Evolutionary conservation across 2,888 invertebrate species (phyloP).

Genomic region (Drosophila multiciliata): DNA sequence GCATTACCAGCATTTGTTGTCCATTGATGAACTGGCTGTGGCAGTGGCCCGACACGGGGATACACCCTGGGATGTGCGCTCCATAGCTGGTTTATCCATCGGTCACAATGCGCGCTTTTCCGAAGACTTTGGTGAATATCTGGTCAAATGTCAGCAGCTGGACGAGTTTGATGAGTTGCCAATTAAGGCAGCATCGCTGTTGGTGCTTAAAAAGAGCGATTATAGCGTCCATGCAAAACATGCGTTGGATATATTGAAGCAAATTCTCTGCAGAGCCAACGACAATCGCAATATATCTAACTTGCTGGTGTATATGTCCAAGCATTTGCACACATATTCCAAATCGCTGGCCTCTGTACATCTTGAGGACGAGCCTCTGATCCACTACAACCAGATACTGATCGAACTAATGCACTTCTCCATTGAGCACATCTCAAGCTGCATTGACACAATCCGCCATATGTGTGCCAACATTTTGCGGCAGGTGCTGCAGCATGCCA

Average conservation of each 20-base stretch:
- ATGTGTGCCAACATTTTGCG: slow-evolving; percentile 86
- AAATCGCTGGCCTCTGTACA: slow-evolving; percentile 32
- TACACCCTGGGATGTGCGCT: slow-evolving; percentile 88
- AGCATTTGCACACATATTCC: slow-evolving; percentile 67
- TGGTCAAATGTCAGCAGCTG: slow-evolving; percentile 46
- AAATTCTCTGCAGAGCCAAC: slow-evolving; percentile 57
- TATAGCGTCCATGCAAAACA: slow-evolving; percentile 52
- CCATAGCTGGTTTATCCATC: slow-evolving; percentile 87
- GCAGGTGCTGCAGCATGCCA: slow-evolving; percentile 84
- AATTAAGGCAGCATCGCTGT: slow-evolving; percentile 79
- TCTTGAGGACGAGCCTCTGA: neutral
- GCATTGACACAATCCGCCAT: slow-evolving; percentile 88
- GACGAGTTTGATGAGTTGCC: slow-evolving; percentile 67
- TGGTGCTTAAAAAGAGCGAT: slow-evolving; percentile 73
- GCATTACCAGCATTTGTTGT: slow-evolving; percentile 45
- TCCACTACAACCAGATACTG: slow-evolving; percentile 70
- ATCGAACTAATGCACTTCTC: slow-evolving; percentile 84
- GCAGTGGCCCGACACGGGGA: slow-evolving; percentile 85
- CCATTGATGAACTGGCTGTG: slow-evolving; percentile 63
- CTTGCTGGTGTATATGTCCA: slow-evolving; percentile 78
- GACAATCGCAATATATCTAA: slow-evolving; percentile 69
- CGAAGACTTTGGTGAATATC: slow-evolving; percentile 71
- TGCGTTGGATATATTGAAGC: slow-evolving; percentile 66
- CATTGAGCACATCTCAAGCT: slow-evolving; percentile 88
- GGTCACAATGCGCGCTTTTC: slow-evolving; percentile 85